Percentiles rank a stretch among this genome's conserved stretches.
Evolutionary conservation across 2,888 invertebrate species (phyloP).

Genomic region (Toxonevra muliebris): DNA sequence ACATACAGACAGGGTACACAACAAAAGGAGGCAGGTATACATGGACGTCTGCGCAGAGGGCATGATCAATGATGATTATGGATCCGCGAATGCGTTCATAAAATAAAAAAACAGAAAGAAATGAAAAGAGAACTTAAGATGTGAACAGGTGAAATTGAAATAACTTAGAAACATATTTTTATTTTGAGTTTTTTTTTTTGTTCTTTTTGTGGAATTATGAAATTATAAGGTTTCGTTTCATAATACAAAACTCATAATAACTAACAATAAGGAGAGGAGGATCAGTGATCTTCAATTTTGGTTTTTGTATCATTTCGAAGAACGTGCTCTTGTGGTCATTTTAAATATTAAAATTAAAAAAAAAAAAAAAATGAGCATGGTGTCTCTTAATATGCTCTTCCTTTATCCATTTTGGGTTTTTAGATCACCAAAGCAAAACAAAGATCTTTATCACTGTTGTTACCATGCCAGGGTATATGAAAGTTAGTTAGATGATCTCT

Average conservation of each 20-base stretch:
- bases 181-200: slow-evolving; percentile 15
- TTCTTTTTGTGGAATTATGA: slow-evolving; percentile 27
- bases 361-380: no score
- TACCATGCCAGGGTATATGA: no score
- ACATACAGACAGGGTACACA: background rate
- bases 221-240: slow-evolving; percentile 32
- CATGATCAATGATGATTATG: slow-evolving; percentile 6
- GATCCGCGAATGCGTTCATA: no score
- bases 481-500: no score
- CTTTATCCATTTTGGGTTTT: no score
- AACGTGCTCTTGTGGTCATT: slow-evolving; percentile 15
- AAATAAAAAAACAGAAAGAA: no score
- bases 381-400: no score
- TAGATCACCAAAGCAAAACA: no score
- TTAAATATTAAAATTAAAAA: background rate
- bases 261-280: background rate
- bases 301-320: slow-evolving; percentile 11
- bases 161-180: background rate
- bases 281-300: slow-evolving; percentile 5
- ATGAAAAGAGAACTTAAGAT: background rate
- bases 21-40: background rate
- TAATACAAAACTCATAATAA: slow-evolving; percentile 14
- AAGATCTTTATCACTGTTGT: no score
- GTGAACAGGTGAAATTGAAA: slow-evolving; percentile 26
- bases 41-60: background rate